Evolutionary conservation across 2,888 invertebrate genomes (phyloP).

Genomic region (Drosophila bunnanda): DNA sequence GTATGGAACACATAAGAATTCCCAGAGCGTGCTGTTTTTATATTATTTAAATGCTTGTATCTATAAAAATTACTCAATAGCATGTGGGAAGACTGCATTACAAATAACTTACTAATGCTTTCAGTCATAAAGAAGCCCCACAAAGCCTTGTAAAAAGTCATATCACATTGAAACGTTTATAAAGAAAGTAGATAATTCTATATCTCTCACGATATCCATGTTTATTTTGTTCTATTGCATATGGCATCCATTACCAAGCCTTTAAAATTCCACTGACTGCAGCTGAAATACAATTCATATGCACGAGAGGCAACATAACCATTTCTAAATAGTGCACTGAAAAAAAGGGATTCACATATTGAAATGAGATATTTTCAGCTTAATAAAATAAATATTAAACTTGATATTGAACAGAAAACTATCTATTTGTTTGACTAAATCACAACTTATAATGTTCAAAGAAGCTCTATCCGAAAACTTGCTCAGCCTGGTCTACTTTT

Average conservation of each 20-base stretch:
- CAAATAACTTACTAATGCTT: not conserved
- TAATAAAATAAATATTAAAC: no score
- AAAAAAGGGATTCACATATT: no score
- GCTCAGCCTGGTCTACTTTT: rapidly evolving
- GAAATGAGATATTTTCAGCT: rapidly evolving
- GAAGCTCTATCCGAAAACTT: rapidly evolving
- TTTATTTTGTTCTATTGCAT: slow-evolving; percentile 1
- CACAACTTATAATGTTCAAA: not conserved
- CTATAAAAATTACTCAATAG: not conserved
- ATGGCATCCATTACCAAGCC: slow-evolving; percentile 33
- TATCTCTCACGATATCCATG: not conserved
- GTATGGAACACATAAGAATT: not conserved
- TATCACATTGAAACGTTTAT: slow-evolving; percentile 1
- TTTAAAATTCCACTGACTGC: slow-evolving; percentile 9
- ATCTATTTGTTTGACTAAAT: not conserved
- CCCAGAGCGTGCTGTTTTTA: not conserved
- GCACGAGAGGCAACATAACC: slow-evolving; percentile 12
- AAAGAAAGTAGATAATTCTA: not conserved
- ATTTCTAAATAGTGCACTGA: slow-evolving; percentile 5
- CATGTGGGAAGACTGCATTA: no score
- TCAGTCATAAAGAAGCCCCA: not conserved
- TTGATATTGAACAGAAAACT: rapidly evolving
- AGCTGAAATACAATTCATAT: slow-evolving; percentile 13
- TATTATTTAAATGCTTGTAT: not conserved
- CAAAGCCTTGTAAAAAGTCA: not conserved